These are phyloP conservation scores for Danaus melanippus DNA, from an alignment of 1,140 invertebrate genomes.

Conservation along the genomic window DNA sequence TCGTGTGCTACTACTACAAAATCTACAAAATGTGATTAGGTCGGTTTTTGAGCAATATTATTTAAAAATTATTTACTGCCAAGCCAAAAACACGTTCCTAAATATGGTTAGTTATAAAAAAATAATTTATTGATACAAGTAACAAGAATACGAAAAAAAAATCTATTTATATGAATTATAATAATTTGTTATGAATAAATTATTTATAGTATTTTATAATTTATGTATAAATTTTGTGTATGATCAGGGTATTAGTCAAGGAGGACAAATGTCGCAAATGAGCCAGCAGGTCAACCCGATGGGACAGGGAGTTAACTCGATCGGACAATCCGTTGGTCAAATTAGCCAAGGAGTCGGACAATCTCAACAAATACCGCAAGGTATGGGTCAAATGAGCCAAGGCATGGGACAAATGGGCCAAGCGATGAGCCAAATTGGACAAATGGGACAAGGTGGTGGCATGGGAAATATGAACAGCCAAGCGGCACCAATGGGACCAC, in stretches of 20 bases:
- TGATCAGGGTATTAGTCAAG: constrained; percentile 57
- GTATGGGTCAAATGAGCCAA: constrained; percentile 68
- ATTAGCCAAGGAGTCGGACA: constrained; percentile 62
- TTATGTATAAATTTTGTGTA: neutral
- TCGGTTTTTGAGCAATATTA: too few relatives aligned
- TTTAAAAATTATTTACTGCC: too few relatives aligned
- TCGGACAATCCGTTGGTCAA: constrained; percentile 59
- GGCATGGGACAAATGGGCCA: constrained; percentile 70
- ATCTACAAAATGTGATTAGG: too few relatives aligned
- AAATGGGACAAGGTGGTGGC: constrained; percentile 61
- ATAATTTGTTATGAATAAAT: too few relatives aligned
- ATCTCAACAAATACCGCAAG: constrained; percentile 57
- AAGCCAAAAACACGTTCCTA: too few relatives aligned
- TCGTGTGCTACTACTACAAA: too few relatives aligned
- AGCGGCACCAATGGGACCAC: constrained; percentile 67
- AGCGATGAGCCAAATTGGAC: constrained; percentile 68
- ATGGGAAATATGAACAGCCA: constrained; percentile 66
- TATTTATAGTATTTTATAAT: too few relatives aligned
- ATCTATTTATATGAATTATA: too few relatives aligned
- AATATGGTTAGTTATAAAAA: too few relatives aligned
- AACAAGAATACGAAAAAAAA: too few relatives aligned
- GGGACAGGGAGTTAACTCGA: constrained; percentile 52
- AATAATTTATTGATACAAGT: too few relatives aligned
- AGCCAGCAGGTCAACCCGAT: constrained; percentile 60
- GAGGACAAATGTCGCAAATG: constrained; percentile 52